These are phyloP conservation scores for Sarcophaga rosellei DNA, from an alignment of 2,888 invertebrate species.

Conservation along the genomic window DNA sequence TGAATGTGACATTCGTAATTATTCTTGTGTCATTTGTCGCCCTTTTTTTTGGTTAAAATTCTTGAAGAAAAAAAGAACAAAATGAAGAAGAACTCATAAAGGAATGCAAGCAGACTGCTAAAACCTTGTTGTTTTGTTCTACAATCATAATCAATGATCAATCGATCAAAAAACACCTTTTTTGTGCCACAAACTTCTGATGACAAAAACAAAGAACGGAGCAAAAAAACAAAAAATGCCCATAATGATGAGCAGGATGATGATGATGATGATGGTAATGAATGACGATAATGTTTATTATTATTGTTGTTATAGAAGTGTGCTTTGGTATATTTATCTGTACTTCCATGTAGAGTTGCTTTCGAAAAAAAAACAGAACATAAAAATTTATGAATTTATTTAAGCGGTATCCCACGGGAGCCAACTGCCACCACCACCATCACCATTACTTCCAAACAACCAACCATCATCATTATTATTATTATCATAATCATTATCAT, in stretches of 20 bases:
- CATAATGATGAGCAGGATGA: conserved; percentile 49
- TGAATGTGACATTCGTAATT: conserved; percentile 80
- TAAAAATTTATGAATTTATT: conserved; percentile 41
- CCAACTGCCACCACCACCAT: conserved; percentile 9
- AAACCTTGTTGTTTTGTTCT: conserved; percentile 50
- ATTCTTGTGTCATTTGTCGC: conserved; percentile 76
- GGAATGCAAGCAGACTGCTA: conserved; percentile 23
- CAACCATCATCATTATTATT: neutral
- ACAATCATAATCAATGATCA: conserved; percentile 64
- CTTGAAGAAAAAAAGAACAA: conserved; percentile 5
- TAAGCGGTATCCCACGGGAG: conserved; percentile 61
- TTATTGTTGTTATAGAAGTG: conserved; percentile 31
- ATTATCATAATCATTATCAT: conserved; percentile 1
- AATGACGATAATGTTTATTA: neutral
- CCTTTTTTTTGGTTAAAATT: conserved; percentile 40
- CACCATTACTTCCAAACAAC: conserved; percentile 20
- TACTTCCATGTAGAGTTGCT: conserved; percentile 40
- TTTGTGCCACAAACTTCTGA: conserved; percentile 12
- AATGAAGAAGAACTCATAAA: neutral
- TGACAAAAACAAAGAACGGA: neutral
- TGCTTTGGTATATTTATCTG: conserved; percentile 57
- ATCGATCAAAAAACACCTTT: conserved; percentile 69
- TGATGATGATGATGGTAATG: neutral
- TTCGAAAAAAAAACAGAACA: neutral
- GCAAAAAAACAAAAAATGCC: neutral